Evolutionary conservation across 2,797 vertebrate species (phyloP).

Genomic region (Rhinophrynus dorsalis): DNA sequence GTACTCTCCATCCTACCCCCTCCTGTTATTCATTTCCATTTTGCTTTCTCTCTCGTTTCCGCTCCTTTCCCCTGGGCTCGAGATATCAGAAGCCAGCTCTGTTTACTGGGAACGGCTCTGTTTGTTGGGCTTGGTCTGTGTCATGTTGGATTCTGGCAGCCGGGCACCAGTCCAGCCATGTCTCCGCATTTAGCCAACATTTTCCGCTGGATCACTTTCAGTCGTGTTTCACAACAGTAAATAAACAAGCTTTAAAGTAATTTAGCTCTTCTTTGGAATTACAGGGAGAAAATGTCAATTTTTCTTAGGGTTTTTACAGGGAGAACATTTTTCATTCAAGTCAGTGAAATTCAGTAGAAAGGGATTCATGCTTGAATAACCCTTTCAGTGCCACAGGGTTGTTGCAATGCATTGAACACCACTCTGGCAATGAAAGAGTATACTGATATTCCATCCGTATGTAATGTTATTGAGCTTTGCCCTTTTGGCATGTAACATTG

Average conservation of each 20-base stretch:
- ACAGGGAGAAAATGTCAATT: no score
- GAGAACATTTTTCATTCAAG: neutral
- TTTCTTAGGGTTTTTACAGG: conserved; percentile 1
- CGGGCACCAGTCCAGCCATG: neutral
- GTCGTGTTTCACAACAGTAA: conserved; percentile 15
- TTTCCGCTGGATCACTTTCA: conserved; percentile 14
- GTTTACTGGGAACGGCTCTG: neutral
- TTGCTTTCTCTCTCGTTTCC: no score
- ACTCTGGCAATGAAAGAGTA: no score
- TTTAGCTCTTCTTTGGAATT: no score
- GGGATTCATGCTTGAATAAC: neutral
- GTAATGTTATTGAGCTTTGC: conserved; percentile 12
- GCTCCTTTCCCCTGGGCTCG: no score
- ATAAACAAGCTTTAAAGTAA: conserved; percentile 3
- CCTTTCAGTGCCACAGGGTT: no score
- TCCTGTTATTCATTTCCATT: no score
- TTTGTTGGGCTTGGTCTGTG: neutral
- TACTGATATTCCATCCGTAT: conserved; percentile 19
- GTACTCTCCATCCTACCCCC: neutral
- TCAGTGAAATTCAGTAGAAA: neutral
- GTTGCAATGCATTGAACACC: no score
- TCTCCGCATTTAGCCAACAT: neutral
- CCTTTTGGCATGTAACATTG: neutral
- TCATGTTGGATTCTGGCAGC: neutral
- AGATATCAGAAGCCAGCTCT: no score